phyloP scores from a whole-genome alignment of 2,888 invertebrate genomes.

The Macropis europaea region DNA sequence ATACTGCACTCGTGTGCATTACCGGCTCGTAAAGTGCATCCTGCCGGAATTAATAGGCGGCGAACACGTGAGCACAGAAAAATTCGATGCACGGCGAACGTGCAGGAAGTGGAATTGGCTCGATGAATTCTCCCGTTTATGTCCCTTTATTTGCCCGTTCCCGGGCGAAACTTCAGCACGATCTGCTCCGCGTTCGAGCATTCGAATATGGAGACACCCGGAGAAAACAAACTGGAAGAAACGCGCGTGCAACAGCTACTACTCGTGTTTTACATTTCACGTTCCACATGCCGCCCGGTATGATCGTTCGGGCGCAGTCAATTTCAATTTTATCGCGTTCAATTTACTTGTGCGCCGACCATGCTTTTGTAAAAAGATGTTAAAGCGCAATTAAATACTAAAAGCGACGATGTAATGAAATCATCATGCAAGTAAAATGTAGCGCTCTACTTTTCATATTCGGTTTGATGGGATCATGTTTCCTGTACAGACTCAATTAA shows the following conservation, averaged over 20 bases:
- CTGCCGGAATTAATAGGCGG: slow-evolving; percentile 33
- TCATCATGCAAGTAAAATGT: no score
- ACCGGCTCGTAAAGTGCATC: slow-evolving; percentile 33
- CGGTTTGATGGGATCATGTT: no score
- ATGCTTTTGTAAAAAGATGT: no score
- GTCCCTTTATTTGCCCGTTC: background rate
- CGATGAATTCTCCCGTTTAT: background rate
- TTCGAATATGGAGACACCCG: background rate
- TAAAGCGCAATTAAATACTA: no score
- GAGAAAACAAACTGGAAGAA: background rate
- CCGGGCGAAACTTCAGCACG: background rate
- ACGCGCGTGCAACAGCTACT: background rate
- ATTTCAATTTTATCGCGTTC: no score
- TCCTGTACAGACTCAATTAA: no score
- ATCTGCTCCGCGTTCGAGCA: background rate
- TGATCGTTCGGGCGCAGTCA: no score
- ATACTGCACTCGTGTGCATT: slow-evolving; percentile 8
- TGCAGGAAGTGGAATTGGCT: background rate
- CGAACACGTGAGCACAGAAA: slow-evolving; percentile 15
- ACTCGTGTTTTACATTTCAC: background rate
- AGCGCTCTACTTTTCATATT: no score
- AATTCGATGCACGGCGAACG: background rate
- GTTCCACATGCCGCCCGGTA: no score
- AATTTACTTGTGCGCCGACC: no score
- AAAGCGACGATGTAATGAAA: no score